Evolutionary conservation across 2,797 vertebrate species (phyloP).

Genomic region (Triplophysa bombifrons): DNA sequence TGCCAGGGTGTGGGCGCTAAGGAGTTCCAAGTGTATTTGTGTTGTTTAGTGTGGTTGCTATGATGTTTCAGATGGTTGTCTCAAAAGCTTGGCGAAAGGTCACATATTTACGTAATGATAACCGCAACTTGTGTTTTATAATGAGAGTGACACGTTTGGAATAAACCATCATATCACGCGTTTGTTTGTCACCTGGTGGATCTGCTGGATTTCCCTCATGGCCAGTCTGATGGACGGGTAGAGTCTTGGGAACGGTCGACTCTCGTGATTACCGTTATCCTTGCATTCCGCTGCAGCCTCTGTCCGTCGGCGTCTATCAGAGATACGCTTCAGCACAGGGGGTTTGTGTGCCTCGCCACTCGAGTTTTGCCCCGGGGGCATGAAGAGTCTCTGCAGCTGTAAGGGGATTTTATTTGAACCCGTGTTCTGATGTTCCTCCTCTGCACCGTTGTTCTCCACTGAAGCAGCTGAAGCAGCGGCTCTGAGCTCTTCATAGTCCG

Average conservation of each 20-base stretch:
- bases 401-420: constrained; percentile 46
- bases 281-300: constrained; percentile 25
- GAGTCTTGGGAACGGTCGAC: constrained; percentile 60
- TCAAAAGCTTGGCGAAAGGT: too few species aligned
- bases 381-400: constrained; percentile 61
- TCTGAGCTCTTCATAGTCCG: constrained; percentile 67
- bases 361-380: constrained; percentile 11
- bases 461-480: neutral
- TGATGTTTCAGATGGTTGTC: neutral
- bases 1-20: neutral
- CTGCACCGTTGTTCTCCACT: neutral
- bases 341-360: constrained; percentile 48
- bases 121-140: too few species aligned
- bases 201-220: constrained; percentile 73
- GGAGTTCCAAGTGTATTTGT: neutral
- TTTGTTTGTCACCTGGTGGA: constrained; percentile 58
- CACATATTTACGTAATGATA: too few species aligned
- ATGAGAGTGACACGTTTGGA: too few species aligned
- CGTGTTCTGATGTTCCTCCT: neutral
- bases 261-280: constrained; percentile 12
- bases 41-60: neutral
- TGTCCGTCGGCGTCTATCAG: constrained; percentile 50
- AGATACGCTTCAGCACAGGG: constrained; percentile 40
- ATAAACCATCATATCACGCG: neutral
- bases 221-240: constrained; percentile 71